Conservation (phyloP, 2,113 vertebrate genomes). For the Melanerpes aurifrons region DNA sequence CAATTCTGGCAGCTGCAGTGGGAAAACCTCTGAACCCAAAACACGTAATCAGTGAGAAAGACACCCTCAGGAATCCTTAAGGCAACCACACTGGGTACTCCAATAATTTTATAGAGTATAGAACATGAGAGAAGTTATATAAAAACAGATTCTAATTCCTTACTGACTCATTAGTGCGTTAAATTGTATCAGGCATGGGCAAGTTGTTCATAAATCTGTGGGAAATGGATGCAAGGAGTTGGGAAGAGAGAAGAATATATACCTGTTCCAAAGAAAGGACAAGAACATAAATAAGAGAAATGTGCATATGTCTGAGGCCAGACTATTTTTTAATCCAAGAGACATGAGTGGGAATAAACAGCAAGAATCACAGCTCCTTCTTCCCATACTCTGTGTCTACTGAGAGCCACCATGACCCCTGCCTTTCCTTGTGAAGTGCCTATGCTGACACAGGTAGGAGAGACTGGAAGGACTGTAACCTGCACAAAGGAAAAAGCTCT, state of each 20-base stretch:
- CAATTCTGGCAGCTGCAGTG: not conserved
- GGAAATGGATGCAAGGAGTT: not conserved
- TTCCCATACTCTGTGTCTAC: not conserved
- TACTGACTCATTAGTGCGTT: not conserved
- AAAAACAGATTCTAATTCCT: not conserved
- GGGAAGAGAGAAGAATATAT: not conserved
- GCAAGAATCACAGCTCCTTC: not conserved
- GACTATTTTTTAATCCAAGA: not conserved
- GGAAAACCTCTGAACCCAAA: conserved; percentile 10
- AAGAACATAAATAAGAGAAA: not conserved
- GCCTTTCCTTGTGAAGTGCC: not conserved
- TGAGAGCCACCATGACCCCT: not conserved
- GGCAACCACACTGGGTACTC: not conserved
- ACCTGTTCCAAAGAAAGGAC: not conserved
- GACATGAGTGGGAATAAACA: not conserved
- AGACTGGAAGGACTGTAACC: not conserved
- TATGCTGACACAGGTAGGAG: not conserved
- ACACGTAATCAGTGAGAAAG: not conserved
- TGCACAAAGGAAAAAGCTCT: conserved; percentile 10
- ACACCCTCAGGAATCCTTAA: not conserved
- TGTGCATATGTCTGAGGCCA: not conserved
- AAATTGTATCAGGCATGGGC: not conserved
- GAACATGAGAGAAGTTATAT: not conserved
- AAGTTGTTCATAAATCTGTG: not conserved
- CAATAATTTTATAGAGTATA: not conserved